Evolutionary conservation across 2,888 invertebrate species (phyloP), one percentile per base, ranked within the genome.

Genomic region (Hybos culiciformis): DNA sequence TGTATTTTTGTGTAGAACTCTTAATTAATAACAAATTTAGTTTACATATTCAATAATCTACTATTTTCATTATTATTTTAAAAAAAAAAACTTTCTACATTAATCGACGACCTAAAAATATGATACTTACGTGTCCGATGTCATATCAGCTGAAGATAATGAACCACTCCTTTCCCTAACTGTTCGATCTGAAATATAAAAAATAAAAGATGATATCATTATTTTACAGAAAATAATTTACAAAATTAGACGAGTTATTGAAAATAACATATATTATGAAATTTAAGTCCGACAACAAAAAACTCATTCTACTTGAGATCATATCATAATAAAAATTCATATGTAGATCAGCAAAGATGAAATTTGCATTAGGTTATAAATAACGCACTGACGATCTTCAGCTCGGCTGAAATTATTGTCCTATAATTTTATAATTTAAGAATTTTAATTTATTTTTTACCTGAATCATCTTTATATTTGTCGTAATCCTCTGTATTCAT

Each of bases 401-500:
- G 23, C 39, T 21, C 7, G 24, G 24, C 11, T 8, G 7, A 8
- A 11, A 24, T 8, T 8, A 6, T 24, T 24, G 7, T 8, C 7
- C 11, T 8, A 24, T 6, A 24, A 24, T 24, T 24, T 24, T 24
- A 8, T 8, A 8, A 8, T 24, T 24, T 24, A 24, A 6, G 11
- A 6, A 24, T 24, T 24, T 24, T n/a, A 20, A 41, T n/a, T n/a
- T n/a, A n/a, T n/a, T n/a, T n/a, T n/a, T 50, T 42, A 65, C 65
- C 66, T 44, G 62, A 58, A 46, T 63, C 66, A 43, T 63, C 62
- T 48, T 64, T 64, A 48, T 72, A 72, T 18, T 72, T 65, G 46
- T 76, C 77, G 24, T 84, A 78, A 60, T 88, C 87, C 36, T 84
- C 83, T 38, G 80, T 82, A 34, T 80, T 80, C 55, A 84, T 83